These are phyloP conservation scores for Mycetomoellerius zeteki DNA, from an alignment of 1,140 invertebrate genomes.

Conservation along the genomic window DNA sequence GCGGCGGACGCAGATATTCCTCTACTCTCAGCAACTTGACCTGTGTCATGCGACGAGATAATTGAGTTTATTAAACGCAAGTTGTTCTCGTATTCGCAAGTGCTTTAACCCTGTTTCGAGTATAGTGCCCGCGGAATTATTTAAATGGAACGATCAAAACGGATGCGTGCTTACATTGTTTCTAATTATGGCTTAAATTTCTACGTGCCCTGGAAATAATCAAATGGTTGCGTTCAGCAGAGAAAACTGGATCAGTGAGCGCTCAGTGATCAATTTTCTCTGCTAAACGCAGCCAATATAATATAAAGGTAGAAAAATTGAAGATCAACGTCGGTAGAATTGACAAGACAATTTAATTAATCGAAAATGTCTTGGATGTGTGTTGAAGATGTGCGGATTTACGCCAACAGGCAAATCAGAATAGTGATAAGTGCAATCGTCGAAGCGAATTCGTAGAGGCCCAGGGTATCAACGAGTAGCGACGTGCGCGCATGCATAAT, in stretches of 20 bases:
- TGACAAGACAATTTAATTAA: neutral
- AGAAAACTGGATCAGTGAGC: too few species aligned
- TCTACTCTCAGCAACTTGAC: slow-evolving; percentile 74
- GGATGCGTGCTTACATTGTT: neutral
- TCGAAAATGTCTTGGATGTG: neutral
- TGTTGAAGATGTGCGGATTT: slow-evolving; percentile 8
- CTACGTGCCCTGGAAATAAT: neutral
- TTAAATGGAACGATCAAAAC: slow-evolving; percentile 38
- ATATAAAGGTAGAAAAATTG: neutral
- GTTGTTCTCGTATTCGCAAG: slow-evolving; percentile 56
- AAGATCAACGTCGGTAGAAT: neutral
- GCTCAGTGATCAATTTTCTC: too few species aligned
- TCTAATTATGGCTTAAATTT: neutral
- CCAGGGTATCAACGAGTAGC: slow-evolving; percentile 5
- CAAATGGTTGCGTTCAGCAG: too few species aligned
- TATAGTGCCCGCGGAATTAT: slow-evolving; percentile 31
- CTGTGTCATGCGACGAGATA: slow-evolving; percentile 72
- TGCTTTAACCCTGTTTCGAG: slow-evolving; percentile 58
- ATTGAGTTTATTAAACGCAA: slow-evolving; percentile 79
- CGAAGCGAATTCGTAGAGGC: slow-evolving; percentile 11
- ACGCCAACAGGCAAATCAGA: slow-evolving; percentile 5
- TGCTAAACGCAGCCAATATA: neutral
- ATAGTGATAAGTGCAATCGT: slow-evolving; percentile 5
- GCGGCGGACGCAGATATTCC: slow-evolving; percentile 68
- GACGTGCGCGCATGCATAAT: slow-evolving; percentile 41